These are phyloP conservation scores for Nesogale talazaci DNA, from an alignment of 2,113 vertebrate species.

Conservation along the genomic window DNA sequence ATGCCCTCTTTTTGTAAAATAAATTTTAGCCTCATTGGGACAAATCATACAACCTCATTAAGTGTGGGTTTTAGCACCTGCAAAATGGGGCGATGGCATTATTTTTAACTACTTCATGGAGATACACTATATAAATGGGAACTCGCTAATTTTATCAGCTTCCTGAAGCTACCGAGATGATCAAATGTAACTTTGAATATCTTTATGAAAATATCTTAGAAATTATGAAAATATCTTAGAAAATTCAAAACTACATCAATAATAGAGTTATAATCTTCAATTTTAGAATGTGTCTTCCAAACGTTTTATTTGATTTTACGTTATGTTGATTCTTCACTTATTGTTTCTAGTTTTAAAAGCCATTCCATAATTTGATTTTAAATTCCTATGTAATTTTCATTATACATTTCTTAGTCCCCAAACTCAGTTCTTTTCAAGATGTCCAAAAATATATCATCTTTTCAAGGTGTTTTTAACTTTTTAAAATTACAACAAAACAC, in stretches of 20 bases:
- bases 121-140: no score
- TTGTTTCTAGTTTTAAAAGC: slow-evolving; percentile 32
- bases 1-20: neutral
- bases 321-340: slow-evolving; percentile 35
- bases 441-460: slow-evolving; percentile 3
- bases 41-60: neutral
- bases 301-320: slow-evolving; percentile 24
- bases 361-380: slow-evolving; percentile 32
- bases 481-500: no score
- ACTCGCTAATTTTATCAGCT: neutral
- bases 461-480: neutral
- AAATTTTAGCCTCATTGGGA: neutral
- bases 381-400: slow-evolving; percentile 16
- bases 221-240: slow-evolving; percentile 26
- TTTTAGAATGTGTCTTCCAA: neutral
- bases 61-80: neutral
- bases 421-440: slow-evolving; percentile 36
- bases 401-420: slow-evolving; percentile 25
- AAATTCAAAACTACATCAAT: neutral
- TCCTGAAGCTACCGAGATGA: neutral
- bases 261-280: slow-evolving; percentile 23
- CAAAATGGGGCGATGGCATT: neutral
- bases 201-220: slow-evolving; percentile 9
- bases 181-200: neutral
- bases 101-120: no score